Base-by-base conservation (phyloP, 2,888 invertebrate genomes). In the Patella ulyssiponensis region DNA sequence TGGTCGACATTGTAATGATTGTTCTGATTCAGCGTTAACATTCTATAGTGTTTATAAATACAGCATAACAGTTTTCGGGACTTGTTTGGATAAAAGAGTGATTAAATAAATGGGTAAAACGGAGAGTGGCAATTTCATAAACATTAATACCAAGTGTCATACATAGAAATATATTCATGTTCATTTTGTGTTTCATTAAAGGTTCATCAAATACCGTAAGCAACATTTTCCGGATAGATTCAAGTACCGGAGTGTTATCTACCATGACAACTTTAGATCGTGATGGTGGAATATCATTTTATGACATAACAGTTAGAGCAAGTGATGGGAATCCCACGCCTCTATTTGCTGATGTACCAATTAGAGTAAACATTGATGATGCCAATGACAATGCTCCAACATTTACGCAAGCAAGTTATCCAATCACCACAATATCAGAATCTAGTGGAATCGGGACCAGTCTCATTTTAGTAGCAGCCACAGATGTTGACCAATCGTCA, bases 211-310 rank as follows among this genome's bases (percentile, higher is more conserved):
- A 69, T 4, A 58, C 74, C 15, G 81, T 76, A 23, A 51, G 76
- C 14, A 82, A 80, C 0, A 72, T 83, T 23, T 86, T 86, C 76
- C 71, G 81, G 14, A 70, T 86, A n/a, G 86, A 86, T 71, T 73
- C 79, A n/a, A 80, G 83, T 17, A 77, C 80, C 12, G 86, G 86
- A n/a, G 69, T 75, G 12, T 69, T 86, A 12, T 78, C 82, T 23
- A 85, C 83, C 4, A 77, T 79, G 15, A 70, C 75, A 52, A 77
- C 79, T 0, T 74, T 86, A 27, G 84, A 86, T 71, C 75, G 82
- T 14, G 86, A 86, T 71, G 58, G 77, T 20, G 83, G 83, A 7
- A 74, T 75, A n/a, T 20, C 72, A n/a, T 74, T 74, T 23, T 80
- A 77, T 70, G 71, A 23, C 33, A 15, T 80, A 20, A 56, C 70